Conservation (phyloP, 1,140 invertebrate species). For the Fopius arisanus region DNA sequence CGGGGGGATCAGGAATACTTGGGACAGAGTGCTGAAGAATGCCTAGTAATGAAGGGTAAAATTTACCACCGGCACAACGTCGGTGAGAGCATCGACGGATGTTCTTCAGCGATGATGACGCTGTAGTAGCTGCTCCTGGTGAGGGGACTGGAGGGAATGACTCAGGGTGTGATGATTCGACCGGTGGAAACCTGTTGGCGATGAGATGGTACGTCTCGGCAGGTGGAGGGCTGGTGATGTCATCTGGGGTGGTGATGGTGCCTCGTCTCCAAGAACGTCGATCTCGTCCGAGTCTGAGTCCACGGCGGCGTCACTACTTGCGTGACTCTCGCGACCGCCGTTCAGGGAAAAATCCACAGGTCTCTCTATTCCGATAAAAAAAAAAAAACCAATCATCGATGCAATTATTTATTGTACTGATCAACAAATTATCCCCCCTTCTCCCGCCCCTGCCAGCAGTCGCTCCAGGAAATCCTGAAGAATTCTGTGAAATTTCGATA, state of each 20-base stretch:
- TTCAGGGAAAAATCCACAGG: slow-evolving; percentile 61
- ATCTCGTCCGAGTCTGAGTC: slow-evolving; percentile 61
- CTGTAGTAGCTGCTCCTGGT: slow-evolving; percentile 49
- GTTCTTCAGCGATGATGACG: slow-evolving; percentile 57
- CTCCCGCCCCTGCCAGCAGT: too few relatives aligned
- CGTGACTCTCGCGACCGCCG: slow-evolving; percentile 56
- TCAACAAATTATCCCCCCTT: too few relatives aligned
- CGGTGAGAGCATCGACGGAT: background rate
- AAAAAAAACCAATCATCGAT: too few relatives aligned
- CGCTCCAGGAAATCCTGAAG: too few relatives aligned
- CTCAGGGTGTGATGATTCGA: slow-evolving; percentile 37
- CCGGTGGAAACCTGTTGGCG: slow-evolving; percentile 39
- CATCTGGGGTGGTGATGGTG: slow-evolving; percentile 42
- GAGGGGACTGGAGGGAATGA: slow-evolving; percentile 42
- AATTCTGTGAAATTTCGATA: too few relatives aligned
- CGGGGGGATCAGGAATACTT: too few relatives aligned
- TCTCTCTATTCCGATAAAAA: slow-evolving; percentile 43
- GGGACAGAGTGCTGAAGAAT: background rate
- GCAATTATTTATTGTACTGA: too few relatives aligned
- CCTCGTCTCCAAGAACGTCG: slow-evolving; percentile 59
- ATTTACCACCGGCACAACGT: background rate
- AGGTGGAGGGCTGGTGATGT: slow-evolving; percentile 35
- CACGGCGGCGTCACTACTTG: slow-evolving; percentile 53
- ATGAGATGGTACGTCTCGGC: slow-evolving; percentile 44
- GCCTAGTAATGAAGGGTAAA: background rate